A percentile compares a stretch with the other conserved stretches of the same genome.
Conservation (phyloP, 2,888 invertebrate genomes). For the Hypomecis atomaria region DNA sequence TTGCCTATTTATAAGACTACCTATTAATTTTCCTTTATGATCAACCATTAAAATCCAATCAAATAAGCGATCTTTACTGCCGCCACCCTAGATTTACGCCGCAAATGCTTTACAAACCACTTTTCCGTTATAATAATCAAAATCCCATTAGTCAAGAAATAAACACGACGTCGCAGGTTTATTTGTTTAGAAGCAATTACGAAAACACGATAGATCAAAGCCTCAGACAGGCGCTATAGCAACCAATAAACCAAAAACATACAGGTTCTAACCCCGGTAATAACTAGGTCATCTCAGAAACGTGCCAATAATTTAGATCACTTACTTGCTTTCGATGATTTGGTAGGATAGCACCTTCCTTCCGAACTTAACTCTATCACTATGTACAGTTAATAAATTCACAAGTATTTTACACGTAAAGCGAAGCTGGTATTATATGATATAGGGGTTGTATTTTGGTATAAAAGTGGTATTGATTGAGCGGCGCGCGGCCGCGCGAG, state of each 20-base stretch:
- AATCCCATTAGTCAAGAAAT: slow-evolving; percentile 24
- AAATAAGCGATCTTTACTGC: neutral
- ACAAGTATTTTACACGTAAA: slow-evolving; percentile 12
- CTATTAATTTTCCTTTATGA: neutral
- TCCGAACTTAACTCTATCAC: slow-evolving; percentile 25
- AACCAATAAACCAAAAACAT: slow-evolving; percentile 31
- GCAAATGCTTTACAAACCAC: slow-evolving; percentile 14
- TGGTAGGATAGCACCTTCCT: slow-evolving; percentile 64
- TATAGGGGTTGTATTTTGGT: slow-evolving; percentile 42
- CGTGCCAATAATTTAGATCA: slow-evolving; percentile 73
- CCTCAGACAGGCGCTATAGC: slow-evolving; percentile 27
- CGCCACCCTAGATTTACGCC: slow-evolving; percentile 2
- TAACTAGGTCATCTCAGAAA: slow-evolving; percentile 76
- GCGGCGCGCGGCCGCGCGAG: slow-evolving; percentile 77
- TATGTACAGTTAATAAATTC: slow-evolving; percentile 13
- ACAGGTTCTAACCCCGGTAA: slow-evolving; percentile 39
- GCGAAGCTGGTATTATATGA: neutral
- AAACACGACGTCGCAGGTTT: slow-evolving; percentile 10
- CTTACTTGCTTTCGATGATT: slow-evolving; percentile 70
- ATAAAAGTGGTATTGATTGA: slow-evolving; percentile 70
- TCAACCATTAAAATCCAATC: slow-evolving; percentile 5
- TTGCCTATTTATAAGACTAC: neutral
- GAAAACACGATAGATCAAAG: slow-evolving; percentile 21
- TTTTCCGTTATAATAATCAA: slow-evolving; percentile 19
- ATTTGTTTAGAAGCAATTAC: slow-evolving; percentile 13